Evolutionary conservation across 2,797 vertebrate genomes (phyloP).

Genomic region (Leuciscus waleckii): DNA sequence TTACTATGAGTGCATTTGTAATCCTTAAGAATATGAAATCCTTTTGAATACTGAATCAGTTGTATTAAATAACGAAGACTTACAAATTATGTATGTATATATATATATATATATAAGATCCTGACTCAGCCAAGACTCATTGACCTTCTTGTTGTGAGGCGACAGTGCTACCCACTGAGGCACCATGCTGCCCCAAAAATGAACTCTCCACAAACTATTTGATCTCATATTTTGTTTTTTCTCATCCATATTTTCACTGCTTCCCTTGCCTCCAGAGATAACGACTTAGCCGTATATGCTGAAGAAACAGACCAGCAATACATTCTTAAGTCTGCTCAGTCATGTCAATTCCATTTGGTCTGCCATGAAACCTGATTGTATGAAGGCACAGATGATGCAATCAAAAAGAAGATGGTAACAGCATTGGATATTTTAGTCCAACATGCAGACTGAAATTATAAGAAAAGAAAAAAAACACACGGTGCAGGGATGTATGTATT

Average conservation of each 20-base stretch:
- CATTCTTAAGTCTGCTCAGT: neutral
- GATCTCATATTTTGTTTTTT: neutral
- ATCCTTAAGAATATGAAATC: neutral
- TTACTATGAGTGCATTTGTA: neutral
- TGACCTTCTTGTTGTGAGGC: conserved; percentile 1
- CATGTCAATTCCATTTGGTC: neutral
- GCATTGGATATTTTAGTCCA: neutral
- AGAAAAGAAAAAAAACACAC: neutral
- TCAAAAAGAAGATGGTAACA: conserved; percentile 7
- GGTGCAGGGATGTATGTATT: neutral
- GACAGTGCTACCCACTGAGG: neutral
- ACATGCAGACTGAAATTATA: neutral
- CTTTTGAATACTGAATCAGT: neutral
- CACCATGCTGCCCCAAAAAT: conserved; percentile 7
- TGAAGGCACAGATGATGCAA: conserved; percentile 33
- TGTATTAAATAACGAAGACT: neutral
- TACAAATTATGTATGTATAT: neutral
- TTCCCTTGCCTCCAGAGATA: neutral
- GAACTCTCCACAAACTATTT: neutral
- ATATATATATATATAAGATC: no score
- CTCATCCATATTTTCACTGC: neutral
- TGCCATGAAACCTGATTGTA: conserved; percentile 15
- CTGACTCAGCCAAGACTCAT: neutral
- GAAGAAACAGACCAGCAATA: neutral
- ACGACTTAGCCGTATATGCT: neutral